Evolutionary conservation across 1,140 invertebrate species (phyloP), one percentile per base, ranked within the genome.

Genomic region (Vollenhovia emeryi): DNA sequence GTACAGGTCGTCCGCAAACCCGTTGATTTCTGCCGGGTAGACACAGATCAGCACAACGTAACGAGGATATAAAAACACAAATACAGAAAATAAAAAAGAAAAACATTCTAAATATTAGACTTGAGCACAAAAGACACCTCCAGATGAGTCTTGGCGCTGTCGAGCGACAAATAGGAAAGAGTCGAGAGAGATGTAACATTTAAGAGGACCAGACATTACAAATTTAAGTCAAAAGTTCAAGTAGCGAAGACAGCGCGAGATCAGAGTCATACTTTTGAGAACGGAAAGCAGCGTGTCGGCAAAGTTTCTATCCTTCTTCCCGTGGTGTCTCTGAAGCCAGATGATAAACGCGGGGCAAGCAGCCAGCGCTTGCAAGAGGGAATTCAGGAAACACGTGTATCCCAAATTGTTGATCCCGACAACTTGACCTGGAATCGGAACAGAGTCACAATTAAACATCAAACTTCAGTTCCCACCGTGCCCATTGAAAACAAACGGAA

Each of bases 341-440:
- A 96, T 95, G 43, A 97, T 96, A 91, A 99, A 98, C 64, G 96
- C 96, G 80, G 97, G 97, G 92, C 97, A 98, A 15, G 98, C 96
- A 40, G 98, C 97, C 36, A 98, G 92, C 9, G 97, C 97, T 95
- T 98, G 98, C 15, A 98, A 93, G 30, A 98, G 93, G 0, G 98
- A 97, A 95, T 98, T 98, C 9, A 98, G 94, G 93, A 98, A 98
- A 92, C 98, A 98, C 13, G 98, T 98, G 83, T 97, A 96, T 50
- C 98, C 98, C 82, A 98, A 96, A 95, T 98, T 98, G 83, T 97
- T 96, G 7, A 98, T 95, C 18, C 98, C 98, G 78, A 97, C 95
- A 68, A 98, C 96, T 91, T 97, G 96, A 36, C 97, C 97, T 93
- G 87, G n/a, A 93, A 92, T 85, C 74, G 84, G 60, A 27, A 50